These are phyloP conservation scores for Eulacestoma nigropectus DNA, from an alignment of 2,113 vertebrate genomes.

Conservation along the genomic window DNA sequence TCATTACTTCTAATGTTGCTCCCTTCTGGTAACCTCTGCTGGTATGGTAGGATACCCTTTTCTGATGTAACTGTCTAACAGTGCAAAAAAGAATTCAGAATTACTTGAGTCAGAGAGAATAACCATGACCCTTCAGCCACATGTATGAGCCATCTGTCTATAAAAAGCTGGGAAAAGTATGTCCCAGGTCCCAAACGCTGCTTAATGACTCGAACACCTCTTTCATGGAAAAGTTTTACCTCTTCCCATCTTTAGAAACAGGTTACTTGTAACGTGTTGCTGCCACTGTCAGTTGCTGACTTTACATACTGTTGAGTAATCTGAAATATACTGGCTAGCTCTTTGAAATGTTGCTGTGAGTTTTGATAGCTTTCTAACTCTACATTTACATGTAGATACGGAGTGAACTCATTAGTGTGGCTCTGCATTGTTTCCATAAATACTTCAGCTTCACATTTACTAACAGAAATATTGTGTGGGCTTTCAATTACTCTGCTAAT, in stretches of 20 bases:
- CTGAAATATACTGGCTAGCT: background rate
- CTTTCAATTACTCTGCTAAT: slow-evolving; percentile 13
- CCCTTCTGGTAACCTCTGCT: background rate
- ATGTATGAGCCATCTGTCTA: background rate
- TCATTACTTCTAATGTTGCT: background rate
- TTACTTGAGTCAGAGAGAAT: background rate
- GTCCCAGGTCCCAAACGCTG: background rate
- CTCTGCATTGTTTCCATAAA: slow-evolving; percentile 30
- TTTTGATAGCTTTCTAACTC: background rate
- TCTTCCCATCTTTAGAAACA: background rate
- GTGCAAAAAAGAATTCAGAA: background rate
- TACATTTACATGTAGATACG: background rate
- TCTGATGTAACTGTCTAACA: background rate
- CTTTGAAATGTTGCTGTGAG: slow-evolving; percentile 8
- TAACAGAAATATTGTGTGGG: background rate
- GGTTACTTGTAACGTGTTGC: background rate
- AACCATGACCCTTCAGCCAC: background rate
- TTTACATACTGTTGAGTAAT: background rate
- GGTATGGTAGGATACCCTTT: background rate
- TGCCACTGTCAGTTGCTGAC: background rate
- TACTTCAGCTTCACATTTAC: slow-evolving; percentile 1
- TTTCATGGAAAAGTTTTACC: background rate
- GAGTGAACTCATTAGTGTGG: background rate
- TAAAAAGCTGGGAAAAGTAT: background rate
- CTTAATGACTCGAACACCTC: background rate